Percentiles rank a stretch among this genome's conserved stretches.
phyloP scores from a whole-genome alignment of 2,113 vertebrate species.

The Crotalus tigris region DNA sequence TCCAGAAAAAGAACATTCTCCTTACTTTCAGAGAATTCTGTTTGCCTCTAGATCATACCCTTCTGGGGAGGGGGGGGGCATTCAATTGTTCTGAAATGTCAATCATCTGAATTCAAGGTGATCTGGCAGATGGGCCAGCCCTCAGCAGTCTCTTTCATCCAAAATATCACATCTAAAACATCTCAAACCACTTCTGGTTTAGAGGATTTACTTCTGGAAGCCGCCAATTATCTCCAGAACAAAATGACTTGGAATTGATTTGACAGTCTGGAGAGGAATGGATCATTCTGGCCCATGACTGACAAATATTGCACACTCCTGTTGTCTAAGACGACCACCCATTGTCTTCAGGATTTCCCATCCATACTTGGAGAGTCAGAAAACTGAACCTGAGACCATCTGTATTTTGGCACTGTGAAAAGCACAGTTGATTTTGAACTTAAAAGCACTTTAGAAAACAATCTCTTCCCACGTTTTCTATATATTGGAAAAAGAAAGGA shows the following conservation, averaged over 20 bases:
- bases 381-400: background rate
- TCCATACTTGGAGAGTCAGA: background rate
- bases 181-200: background rate
- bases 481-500: constrained; percentile 42
- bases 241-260: background rate
- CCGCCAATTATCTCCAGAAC: background rate
- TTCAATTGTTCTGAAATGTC: background rate
- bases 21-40: background rate
- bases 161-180: background rate
- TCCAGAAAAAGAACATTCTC: background rate
- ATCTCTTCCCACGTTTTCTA: constrained; percentile 60
- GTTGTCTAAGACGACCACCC: background rate
- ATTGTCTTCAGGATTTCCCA: background rate
- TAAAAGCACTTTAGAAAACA: constrained; percentile 74
- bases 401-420: constrained; percentile 27
- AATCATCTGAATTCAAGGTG: background rate
- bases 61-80: background rate
- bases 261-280: background rate
- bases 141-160: background rate
- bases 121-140: background rate
- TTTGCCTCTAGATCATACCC: background rate
- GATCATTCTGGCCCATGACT: background rate
- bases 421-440: constrained; percentile 65
- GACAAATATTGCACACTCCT: background rate
- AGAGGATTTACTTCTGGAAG: background rate